phyloP scores from a whole-genome alignment of 1,140 invertebrate species.

The Trypoxylus dichotomus region DNA sequence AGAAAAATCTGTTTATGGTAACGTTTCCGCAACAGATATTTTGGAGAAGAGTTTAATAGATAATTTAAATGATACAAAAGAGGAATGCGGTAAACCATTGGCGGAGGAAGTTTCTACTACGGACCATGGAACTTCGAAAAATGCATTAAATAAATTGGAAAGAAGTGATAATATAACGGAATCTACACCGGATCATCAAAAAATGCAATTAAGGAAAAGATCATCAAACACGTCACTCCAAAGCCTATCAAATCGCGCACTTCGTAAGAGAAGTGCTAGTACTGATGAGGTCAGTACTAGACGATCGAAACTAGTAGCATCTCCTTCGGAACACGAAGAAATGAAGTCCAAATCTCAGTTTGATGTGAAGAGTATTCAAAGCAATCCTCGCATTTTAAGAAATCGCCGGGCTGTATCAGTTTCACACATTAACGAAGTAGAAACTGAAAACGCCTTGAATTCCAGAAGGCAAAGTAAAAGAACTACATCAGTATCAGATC shows the following conservation, averaged over 20 bases:
- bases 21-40: not conserved
- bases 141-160: not conserved
- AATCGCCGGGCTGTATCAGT: not conserved
- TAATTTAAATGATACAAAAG: not conserved
- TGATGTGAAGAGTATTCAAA: not conserved
- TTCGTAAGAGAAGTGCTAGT: not conserved
- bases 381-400: not conserved
- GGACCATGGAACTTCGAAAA: not conserved
- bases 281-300: not conserved
- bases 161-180: not conserved
- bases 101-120: not conserved
- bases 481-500: not conserved
- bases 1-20: not conserved
- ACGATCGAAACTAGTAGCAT: too few relatives aligned
- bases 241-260: not conserved
- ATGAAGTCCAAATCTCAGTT: not conserved
- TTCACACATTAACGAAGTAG: not conserved
- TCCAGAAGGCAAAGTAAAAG: not conserved
- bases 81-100: not conserved
- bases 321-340: not conserved
- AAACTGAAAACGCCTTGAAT: not conserved
- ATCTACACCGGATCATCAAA: not conserved
- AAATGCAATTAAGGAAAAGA: slow-evolving; percentile 25
- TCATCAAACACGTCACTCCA: not conserved
- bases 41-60: not conserved